A percentile compares a stretch with the other conserved stretches of the same genome.
Evolutionary conservation across 2,797 vertebrate species (phyloP).

Genomic region (Lophotriccus pileatus): DNA sequence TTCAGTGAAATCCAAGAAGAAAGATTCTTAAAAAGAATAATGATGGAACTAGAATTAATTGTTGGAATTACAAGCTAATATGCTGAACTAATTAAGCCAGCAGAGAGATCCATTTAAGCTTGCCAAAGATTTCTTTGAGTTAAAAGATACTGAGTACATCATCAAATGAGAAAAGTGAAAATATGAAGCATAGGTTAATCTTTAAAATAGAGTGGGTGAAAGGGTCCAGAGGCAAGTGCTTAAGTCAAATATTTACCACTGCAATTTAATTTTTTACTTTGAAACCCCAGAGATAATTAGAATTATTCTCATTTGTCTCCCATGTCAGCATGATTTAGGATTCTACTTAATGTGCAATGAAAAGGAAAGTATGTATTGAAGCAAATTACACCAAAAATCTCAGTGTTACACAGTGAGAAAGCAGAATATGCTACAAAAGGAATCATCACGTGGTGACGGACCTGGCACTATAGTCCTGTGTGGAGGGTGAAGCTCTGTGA

Average conservation of each 20-base stretch:
- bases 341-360: not conserved
- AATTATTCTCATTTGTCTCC: conserved; percentile 49
- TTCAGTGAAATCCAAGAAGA: conserved; percentile 28
- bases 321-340: conserved; percentile 32
- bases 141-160: conserved; percentile 9
- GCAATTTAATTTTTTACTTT: conserved; percentile 58
- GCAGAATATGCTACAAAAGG: not conserved
- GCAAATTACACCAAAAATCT: not conserved
- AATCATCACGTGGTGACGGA: not conserved
- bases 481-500: not conserved
- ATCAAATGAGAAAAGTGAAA: conserved; percentile 34
- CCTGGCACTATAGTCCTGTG: accelerated
- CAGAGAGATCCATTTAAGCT: conserved; percentile 35
- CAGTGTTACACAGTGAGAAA: not conserved
- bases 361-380: not conserved
- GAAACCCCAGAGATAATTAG: conserved; percentile 53
- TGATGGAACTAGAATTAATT: conserved; percentile 46
- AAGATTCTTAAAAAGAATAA: conserved; percentile 17
- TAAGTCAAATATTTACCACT: conserved; percentile 64
- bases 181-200: conserved; percentile 45
- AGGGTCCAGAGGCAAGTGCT: conserved; percentile 34
- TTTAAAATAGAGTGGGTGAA: conserved; percentile 37
- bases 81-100: conserved; percentile 53
- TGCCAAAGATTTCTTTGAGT: conserved; percentile 48
- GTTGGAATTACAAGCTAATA: conserved; percentile 44